Evolutionary conservation across 2,888 invertebrate species (phyloP), one percentile per base, ranked within the genome.

Genomic region (Nematopogon swammerdamellus): DNA sequence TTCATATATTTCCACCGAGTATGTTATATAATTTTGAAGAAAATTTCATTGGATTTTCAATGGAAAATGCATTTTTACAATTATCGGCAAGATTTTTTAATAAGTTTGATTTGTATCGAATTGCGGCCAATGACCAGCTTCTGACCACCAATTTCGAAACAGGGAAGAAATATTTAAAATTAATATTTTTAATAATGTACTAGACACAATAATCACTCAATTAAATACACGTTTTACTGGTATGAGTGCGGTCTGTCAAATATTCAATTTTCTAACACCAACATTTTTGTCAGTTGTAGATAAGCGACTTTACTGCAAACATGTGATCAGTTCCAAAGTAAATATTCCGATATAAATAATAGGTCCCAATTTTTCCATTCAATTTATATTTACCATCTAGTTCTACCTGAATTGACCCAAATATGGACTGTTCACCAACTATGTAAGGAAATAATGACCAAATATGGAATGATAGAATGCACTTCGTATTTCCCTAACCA

Each of bases 201-300:
- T 59, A 46, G 57, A 58, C 54, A 58, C 49, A 57, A 51, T 55
- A 57, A 58, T 56, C 42, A 49, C 49, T 56, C 53, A 58, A 52
- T 57, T 59, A 57, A 49, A 56, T 56, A 47, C 56, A 52, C 50
- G 57, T 55, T 58, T 58, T 57, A 54, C 19, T 55, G 56, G 57
- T 52, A 57, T 57, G 56, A 57, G 54, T 58, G 55, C 55, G 55
- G 53, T 59, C 49, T 53, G 56, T 57, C 48, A 57, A 48, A 55
- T 53, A 55, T 60, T 60, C 51, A 49, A 55, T 53, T 60, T 59
- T 55, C 54, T 57, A 54, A 57, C 50, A 51, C 55, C 56, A 59
- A 57, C 50, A 58, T 54, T 51, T 57, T 59, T 59, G 55, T 48
- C 58, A 19, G 47, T 50, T 49, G 49, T 51, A 50, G 51, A 58